A percentile compares a stretch with the other conserved stretches of the same genome.
These are phyloP conservation scores for Chromoteleia sp. DNA, from an alignment of 2,888 invertebrate species.

Conservation along the genomic window DNA sequence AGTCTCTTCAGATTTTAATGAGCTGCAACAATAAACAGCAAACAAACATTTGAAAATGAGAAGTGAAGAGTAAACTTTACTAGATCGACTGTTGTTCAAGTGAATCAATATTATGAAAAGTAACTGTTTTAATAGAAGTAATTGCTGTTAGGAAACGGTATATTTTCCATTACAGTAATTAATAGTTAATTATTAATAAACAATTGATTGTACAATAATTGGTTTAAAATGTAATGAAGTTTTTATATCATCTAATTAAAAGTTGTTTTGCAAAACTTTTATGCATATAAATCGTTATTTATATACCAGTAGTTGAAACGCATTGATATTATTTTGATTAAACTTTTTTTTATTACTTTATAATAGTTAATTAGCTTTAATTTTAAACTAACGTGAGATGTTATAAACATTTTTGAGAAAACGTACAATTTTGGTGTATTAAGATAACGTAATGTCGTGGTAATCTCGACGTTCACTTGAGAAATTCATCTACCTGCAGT, in stretches of 20 bases:
- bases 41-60: constrained; percentile 5
- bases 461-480: background rate
- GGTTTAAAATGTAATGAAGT: background rate
- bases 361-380: too few species aligned
- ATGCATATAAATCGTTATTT: too few species aligned
- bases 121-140: constrained; percentile 1
- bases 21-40: constrained; percentile 2
- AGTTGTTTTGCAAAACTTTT: too few species aligned
- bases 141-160: background rate
- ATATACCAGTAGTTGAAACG: too few species aligned
- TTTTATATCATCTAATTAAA: too few species aligned
- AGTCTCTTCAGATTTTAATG: background rate
- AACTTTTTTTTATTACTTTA: too few species aligned
- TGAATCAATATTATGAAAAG: constrained; percentile 6
- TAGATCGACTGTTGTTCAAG: constrained; percentile 2
- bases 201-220: constrained; percentile 3
- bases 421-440: background rate
- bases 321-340: too few species aligned
- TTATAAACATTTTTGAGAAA: background rate
- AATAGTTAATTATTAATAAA: background rate
- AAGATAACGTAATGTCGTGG: background rate
- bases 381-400: background rate
- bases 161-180: background rate
- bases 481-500: background rate
- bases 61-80: constrained; percentile 1